Evolutionary conservation across 2,797 vertebrate species (phyloP), one percentile per base, ranked within the genome.

Genomic region (Gambusia yucatana): DNA sequence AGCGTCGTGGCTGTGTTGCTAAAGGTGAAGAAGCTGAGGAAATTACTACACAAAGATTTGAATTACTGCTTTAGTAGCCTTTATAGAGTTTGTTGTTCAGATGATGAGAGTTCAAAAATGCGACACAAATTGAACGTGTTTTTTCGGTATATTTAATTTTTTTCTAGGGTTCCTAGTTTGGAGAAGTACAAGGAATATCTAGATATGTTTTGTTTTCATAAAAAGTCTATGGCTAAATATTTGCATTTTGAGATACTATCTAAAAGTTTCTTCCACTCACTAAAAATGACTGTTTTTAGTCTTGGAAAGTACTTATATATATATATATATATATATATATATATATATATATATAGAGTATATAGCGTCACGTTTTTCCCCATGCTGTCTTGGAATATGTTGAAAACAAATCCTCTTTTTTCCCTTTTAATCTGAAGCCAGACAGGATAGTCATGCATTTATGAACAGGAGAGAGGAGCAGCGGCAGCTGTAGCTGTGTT

Each of bases 401-500:
- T 28, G 16, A 17, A 6, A 33, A 16, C 6, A 63, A 39, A 39
- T 43, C 39, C 10, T 43, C 86, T 82, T 76, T 83, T 90, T 88
- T 78, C 87, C 82, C 44, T 55, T 13, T 85, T 87, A 86, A 25
- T 25, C 20, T 41, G 63, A 10, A 67, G 63, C 25, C 36, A 67
- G 63, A 41, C 63, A 67, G 20, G 63, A 41, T 41, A n/a, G 14
- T 70, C 41, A 44, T 70, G 41, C 41, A 44, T 28, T n/a, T 28
- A 28, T 28, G 41, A 41, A 36, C 61, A 39, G 61, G 16, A 63
- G 87, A 87, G 89, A 88, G 87, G 76, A 83, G 76, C 77, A 83
- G 81, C 44, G 14, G 43, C 59, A 74, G 74, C 76, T 52, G 20
- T 22, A 30, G 72, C 47, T 17, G 79, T 72, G 48, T 65, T 84